phyloP scores from a whole-genome alignment of 2,888 invertebrate species.

The Dinocampus coccinellae region DNA sequence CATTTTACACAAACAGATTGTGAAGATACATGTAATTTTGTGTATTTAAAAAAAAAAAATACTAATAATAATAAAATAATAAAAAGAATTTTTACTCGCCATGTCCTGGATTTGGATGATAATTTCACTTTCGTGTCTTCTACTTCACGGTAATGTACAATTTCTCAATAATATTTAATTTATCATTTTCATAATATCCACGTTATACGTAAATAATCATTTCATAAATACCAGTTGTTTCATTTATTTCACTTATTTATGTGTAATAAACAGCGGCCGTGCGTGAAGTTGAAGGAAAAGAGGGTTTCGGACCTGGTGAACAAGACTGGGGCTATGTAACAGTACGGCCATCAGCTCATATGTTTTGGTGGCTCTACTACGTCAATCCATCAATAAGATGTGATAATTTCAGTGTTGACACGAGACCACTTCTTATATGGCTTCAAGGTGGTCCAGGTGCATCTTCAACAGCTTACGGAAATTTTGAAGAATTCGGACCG shows the following conservation, averaged over 20 bases:
- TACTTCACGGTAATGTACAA: slow-evolving; percentile 21
- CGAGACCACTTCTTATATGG: slow-evolving; percentile 87
- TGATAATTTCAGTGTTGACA: slow-evolving; percentile 72
- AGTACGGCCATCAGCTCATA: slow-evolving; percentile 81
- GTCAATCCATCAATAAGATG: slow-evolving; percentile 72
- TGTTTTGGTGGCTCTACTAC: slow-evolving; percentile 91
- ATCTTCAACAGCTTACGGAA: slow-evolving; percentile 87
- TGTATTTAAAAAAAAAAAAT: too few relatives aligned
- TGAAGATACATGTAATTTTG: too few relatives aligned
- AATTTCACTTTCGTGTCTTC: slow-evolving; percentile 6
- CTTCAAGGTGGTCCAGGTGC: slow-evolving; percentile 90
- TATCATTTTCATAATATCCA: not conserved
- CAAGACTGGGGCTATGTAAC: slow-evolving; percentile 83
- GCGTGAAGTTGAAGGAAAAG: slow-evolving; percentile 41
- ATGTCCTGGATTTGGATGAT: slow-evolving; percentile 14
- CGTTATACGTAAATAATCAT: not conserved
- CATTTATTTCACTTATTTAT: not conserved
- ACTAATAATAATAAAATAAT: too few relatives aligned
- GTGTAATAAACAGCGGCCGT: not conserved
- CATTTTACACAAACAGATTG: too few relatives aligned
- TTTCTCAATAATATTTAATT: not conserved
- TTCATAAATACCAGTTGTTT: not conserved
- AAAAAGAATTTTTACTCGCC: not conserved
- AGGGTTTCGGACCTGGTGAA: slow-evolving; percentile 74
- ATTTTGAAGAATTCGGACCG: slow-evolving; percentile 86